phyloP scores from a whole-genome alignment of 2,113 vertebrate species.

The Cepphus grylle region DNA sequence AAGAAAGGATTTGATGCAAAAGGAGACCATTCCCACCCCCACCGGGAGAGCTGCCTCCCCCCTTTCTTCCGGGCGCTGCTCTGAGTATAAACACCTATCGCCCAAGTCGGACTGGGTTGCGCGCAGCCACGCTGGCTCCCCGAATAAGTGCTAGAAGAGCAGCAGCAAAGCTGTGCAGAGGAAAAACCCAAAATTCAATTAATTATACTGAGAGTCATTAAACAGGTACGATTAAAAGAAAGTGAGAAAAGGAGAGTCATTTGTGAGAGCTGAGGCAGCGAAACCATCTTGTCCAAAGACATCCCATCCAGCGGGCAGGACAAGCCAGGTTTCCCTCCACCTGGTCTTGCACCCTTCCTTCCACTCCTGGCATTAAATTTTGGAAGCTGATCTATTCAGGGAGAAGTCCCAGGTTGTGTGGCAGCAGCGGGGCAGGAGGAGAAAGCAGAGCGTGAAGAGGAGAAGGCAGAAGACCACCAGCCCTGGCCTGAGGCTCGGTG shows the following conservation, averaged over 20 bases:
- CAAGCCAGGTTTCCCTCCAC: background rate
- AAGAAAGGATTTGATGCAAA: background rate
- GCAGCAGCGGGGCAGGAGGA: background rate
- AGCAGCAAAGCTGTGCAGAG: background rate
- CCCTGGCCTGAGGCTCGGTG: background rate
- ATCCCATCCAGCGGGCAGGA: background rate
- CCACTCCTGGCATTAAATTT: background rate
- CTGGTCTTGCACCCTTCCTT: background rate
- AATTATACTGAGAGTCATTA: background rate
- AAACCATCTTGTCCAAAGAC: background rate
- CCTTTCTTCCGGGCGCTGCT: background rate
- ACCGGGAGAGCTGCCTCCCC: background rate
- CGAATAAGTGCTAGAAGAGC: background rate
- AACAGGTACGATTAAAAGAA: background rate
- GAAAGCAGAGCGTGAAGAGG: background rate
- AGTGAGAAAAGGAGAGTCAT: background rate
- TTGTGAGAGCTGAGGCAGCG: background rate
- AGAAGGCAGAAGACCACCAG: background rate
- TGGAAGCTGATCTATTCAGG: background rate
- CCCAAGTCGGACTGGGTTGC: background rate
- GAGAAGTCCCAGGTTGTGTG: background rate
- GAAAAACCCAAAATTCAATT: background rate
- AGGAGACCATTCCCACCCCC: background rate
- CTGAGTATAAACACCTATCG: fast-evolving
- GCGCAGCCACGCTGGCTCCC: background rate